phyloP scores from a whole-genome alignment of 2,113 vertebrate species.

The Dermatemys mawii region DNA sequence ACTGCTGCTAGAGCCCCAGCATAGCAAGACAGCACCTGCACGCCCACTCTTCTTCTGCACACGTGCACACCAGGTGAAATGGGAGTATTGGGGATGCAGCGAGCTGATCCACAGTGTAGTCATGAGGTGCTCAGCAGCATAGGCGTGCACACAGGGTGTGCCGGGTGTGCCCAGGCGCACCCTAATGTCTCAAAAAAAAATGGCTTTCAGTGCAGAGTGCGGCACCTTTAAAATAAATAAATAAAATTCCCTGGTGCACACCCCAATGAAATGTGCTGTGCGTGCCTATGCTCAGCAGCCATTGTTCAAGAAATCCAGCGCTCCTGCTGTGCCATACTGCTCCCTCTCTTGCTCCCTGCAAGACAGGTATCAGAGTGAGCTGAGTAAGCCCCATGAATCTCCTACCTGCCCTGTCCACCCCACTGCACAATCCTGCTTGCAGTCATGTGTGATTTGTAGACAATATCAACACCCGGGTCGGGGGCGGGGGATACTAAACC shows the following conservation, averaged over 20 bases:
- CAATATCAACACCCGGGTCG: not conserved
- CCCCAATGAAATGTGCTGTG: too few species aligned
- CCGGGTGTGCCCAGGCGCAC: too few species aligned
- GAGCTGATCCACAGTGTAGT: not conserved
- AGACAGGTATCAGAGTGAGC: not conserved
- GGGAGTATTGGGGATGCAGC: not conserved
- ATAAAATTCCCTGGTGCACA: too few species aligned
- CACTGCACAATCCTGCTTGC: not conserved
- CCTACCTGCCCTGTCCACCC: not conserved
- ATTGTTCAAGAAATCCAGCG: not conserved
- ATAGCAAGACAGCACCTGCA: not conserved
- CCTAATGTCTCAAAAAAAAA: too few species aligned
- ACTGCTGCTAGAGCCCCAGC: fast-evolving
- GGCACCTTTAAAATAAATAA: too few species aligned
- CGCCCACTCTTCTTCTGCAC: not conserved
- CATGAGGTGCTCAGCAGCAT: conserved; percentile 8
- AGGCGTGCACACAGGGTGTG: too few species aligned
- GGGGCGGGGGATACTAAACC: not conserved
- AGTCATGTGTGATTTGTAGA: not conserved
- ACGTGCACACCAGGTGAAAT: not conserved
- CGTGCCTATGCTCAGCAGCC: too few species aligned
- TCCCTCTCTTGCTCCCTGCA: not conserved
- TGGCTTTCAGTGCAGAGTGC: too few species aligned
- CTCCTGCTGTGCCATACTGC: not conserved
- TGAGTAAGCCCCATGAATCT: not conserved